Evolutionary conservation across 1,140 invertebrate species (phyloP).

Genomic region (Penaeus japonicus): DNA sequence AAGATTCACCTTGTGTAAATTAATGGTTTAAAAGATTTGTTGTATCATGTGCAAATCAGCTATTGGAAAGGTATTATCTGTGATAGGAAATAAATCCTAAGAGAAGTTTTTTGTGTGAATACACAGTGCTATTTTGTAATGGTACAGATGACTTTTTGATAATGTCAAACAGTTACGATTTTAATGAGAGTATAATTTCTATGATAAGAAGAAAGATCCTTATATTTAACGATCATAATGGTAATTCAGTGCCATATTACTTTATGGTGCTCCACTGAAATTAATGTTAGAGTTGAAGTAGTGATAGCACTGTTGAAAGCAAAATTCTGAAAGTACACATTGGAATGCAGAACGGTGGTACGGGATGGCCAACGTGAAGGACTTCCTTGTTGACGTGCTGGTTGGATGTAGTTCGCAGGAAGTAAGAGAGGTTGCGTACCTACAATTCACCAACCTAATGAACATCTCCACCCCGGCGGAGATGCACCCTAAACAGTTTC

Average conservation of each 20-base stretch:
- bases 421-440: slow-evolving; percentile 65
- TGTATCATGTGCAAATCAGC: not conserved
- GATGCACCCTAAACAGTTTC: slow-evolving; percentile 50
- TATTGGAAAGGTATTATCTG: too few relatives aligned
- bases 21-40: not conserved
- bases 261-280: too few relatives aligned
- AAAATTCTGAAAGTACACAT: too few relatives aligned
- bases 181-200: too few relatives aligned
- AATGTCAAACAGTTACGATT: too few relatives aligned
- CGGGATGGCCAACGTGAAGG: slow-evolving; percentile 65
- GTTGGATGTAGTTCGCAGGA: slow-evolving; percentile 66
- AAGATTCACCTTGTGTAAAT: not conserved
- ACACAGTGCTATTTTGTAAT: too few relatives aligned
- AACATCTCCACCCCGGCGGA: slow-evolving; percentile 51
- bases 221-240: too few relatives aligned
- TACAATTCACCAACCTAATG: slow-evolving; percentile 66
- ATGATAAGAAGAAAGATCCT: too few relatives aligned
- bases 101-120: too few relatives aligned
- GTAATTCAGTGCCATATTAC: too few relatives aligned
- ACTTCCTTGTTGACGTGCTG: slow-evolving; percentile 69
- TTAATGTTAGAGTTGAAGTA: not conserved
- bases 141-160: too few relatives aligned
- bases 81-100: too few relatives aligned
- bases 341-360: slow-evolving; percentile 65
- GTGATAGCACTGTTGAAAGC: not conserved